A percentile compares a stretch with the other conserved stretches of the same genome.
Conservation (phyloP, 2,888 invertebrate species). For the Alsophila aescularia region DNA sequence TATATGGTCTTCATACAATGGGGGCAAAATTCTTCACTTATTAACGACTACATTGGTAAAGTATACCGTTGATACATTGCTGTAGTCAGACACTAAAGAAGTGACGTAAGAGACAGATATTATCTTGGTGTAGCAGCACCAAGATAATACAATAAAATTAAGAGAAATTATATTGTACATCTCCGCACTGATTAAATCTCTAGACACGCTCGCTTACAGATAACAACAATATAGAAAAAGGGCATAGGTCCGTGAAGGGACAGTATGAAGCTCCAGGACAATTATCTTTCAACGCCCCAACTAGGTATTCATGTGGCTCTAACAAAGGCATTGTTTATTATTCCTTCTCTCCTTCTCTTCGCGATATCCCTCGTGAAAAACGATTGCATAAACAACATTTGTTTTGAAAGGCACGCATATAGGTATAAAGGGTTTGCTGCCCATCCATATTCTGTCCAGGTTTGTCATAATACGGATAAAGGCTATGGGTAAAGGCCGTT, state of each 20-base stretch:
- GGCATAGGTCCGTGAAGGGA: not conserved
- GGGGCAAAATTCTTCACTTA: too few species aligned
- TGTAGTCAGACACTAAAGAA: too few species aligned
- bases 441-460: slow-evolving; percentile 12
- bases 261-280: slow-evolving; percentile 2
- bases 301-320: not conserved
- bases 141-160: too few species aligned
- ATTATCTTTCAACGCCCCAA: slow-evolving; percentile 1
- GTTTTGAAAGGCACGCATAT: slow-evolving; percentile 7
- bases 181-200: not conserved
- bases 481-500: too few species aligned
- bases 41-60: too few species aligned
- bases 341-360: not conserved
- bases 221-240: not conserved
- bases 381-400: slow-evolving; percentile 24
- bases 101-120: too few species aligned
- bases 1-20: too few species aligned
- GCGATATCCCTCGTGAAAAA: slow-evolving; percentile 14
- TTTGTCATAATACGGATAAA: slow-evolving; percentile 8
- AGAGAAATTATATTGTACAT: not conserved
- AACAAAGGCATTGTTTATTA: slow-evolving; percentile 10
- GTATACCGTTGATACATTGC: too few species aligned
- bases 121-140: too few species aligned
- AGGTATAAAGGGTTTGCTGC: slow-evolving; percentile 15
- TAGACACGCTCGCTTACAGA: not conserved